phyloP scores from a whole-genome alignment of 2,888 invertebrate species.

The Argyresthia albistria region DNA sequence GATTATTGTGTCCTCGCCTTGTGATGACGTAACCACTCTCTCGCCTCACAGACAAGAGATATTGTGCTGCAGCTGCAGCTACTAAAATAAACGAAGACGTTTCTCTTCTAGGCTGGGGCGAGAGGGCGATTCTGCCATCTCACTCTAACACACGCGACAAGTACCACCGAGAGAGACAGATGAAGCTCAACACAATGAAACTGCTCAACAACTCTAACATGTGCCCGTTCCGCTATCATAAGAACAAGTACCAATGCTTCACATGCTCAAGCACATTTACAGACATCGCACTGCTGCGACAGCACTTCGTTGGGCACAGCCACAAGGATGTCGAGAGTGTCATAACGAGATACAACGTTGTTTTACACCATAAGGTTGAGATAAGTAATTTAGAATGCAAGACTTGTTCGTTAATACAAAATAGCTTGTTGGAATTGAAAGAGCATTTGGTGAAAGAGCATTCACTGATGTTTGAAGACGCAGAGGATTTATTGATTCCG shows the following conservation, averaged over 20 bases:
- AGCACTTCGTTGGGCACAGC: slow-evolving; percentile 38
- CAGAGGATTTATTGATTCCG: slow-evolving; percentile 42
- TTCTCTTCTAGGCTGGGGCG: not conserved
- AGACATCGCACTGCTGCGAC: slow-evolving; percentile 29
- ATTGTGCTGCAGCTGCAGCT: too few relatives aligned
- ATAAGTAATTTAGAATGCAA: slow-evolving; percentile 40
- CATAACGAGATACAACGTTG: slow-evolving; percentile 41
- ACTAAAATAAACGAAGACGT: not conserved
- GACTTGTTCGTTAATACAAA: slow-evolving; percentile 25
- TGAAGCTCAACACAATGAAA: slow-evolving; percentile 62
- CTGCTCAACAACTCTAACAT: slow-evolving; percentile 51
- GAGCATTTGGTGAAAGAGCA: slow-evolving; percentile 31
- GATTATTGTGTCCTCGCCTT: too few relatives aligned
- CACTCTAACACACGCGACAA: slow-evolving; percentile 26
- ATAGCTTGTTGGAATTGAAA: slow-evolving; percentile 23
- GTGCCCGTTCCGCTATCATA: slow-evolving; percentile 54
- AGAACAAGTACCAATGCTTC: slow-evolving; percentile 48
- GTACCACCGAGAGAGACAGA: slow-evolving; percentile 34
- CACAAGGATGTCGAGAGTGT: slow-evolving; percentile 33
- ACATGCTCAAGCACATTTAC: slow-evolving; percentile 50
- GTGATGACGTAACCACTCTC: too few relatives aligned
- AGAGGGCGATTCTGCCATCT: slow-evolving; percentile 13
- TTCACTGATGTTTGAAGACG: slow-evolving; percentile 21
- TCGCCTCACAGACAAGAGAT: too few relatives aligned
- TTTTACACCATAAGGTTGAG: slow-evolving; percentile 42